Conservation (phyloP, 1,140 invertebrate genomes). For the Aleiodes sp. region DNA sequence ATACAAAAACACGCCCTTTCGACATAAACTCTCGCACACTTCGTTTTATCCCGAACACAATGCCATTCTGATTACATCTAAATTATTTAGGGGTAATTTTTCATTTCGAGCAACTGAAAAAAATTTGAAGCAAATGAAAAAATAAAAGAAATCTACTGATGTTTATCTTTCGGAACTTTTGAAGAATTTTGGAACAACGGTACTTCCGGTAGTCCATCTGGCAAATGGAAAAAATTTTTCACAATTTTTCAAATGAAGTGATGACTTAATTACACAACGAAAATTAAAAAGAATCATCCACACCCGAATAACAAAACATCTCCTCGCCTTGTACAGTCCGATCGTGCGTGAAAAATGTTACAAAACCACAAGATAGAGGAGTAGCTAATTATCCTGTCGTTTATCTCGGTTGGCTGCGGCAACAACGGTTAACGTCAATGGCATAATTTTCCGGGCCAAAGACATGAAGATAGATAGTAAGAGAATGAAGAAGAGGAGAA, state of each 20-base stretch:
- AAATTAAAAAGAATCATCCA: not conserved
- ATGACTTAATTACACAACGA: not conserved
- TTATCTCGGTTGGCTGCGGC: slow-evolving; percentile 43
- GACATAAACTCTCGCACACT: too few species aligned
- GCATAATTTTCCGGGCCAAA: slow-evolving; percentile 41
- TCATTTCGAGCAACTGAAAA: too few species aligned
- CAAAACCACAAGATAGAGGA: not conserved
- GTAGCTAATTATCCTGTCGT: slow-evolving; percentile 43
- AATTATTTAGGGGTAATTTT: too few species aligned
- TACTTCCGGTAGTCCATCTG: slow-evolving; percentile 23
- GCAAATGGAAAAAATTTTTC: slow-evolving; percentile 21
- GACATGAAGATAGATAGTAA: slow-evolving; percentile 14
- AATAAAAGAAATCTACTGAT: not conserved
- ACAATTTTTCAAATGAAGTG: not conserved
- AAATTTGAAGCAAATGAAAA: too few species aligned
- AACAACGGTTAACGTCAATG: slow-evolving; percentile 22
- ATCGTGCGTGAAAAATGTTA: not conserved
- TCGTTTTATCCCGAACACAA: too few species aligned
- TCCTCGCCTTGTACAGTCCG: slow-evolving; percentile 6
- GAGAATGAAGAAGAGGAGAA: not conserved
- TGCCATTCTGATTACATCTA: too few species aligned
- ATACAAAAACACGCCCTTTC: too few species aligned
- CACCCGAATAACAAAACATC: slow-evolving; percentile 12
- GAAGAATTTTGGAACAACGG: slow-evolving; percentile 13
- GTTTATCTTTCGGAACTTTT: not conserved